These are phyloP conservation scores for Aegotheles bennettii DNA, from an alignment of 2,113 vertebrate genomes.

Conservation along the genomic window DNA sequence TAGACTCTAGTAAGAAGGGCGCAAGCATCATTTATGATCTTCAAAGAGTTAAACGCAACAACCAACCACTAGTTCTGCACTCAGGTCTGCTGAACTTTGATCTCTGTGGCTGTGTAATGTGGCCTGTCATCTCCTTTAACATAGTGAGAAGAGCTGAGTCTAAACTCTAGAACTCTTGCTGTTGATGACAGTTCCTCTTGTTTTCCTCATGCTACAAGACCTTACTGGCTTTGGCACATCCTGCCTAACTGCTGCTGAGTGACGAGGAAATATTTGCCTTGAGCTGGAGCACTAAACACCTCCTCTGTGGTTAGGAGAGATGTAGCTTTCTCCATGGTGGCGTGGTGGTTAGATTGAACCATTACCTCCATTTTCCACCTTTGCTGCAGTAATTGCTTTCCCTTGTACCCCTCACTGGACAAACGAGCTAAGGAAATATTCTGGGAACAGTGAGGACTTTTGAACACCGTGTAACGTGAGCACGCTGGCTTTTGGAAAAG, in stretches of 20 bases:
- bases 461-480: not conserved
- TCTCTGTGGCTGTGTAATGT: not conserved
- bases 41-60: not conserved
- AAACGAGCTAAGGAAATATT: not conserved
- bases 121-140: not conserved
- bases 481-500: not conserved
- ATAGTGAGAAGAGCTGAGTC: not conserved
- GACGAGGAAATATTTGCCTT: slow-evolving; percentile 28
- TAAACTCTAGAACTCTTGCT: not conserved
- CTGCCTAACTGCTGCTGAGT: not conserved
- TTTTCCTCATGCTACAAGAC: not conserved
- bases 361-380: slow-evolving; percentile 66
- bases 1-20: not conserved
- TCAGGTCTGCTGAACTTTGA: not conserved
- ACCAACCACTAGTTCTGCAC: not conserved
- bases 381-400: slow-evolving; percentile 60
- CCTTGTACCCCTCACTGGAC: slow-evolving; percentile 16
- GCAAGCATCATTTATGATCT: not conserved
- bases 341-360: not conserved
- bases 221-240: not conserved
- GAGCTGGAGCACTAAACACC: slow-evolving; percentile 14
- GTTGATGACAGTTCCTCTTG: not conserved
- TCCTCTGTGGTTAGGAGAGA: not conserved
- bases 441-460: not conserved
- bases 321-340: slow-evolving; percentile 22